Evolutionary conservation across 37 sponge, comb jelly and placozoan genomes (phyloP).

Genomic region (Bolinopsis microptera): DNA sequence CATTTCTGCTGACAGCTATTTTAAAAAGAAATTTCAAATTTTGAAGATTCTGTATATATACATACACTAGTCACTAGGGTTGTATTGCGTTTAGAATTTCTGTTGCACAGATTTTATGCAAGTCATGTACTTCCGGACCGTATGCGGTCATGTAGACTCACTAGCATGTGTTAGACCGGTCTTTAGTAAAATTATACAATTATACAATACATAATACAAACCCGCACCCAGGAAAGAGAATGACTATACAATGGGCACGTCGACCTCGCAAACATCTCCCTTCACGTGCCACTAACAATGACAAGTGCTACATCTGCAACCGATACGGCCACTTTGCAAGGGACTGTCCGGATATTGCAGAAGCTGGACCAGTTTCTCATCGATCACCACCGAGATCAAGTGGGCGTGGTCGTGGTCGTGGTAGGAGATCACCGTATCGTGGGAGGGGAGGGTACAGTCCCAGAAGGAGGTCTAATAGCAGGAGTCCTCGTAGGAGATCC

Average conservation of each 20-base stretch:
- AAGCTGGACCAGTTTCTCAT: background rate
- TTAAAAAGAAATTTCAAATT: too few species aligned
- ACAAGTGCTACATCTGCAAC: constrained; percentile 56
- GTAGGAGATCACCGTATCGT: background rate
- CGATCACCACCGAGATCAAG: background rate
- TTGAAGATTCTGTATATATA: too few species aligned
- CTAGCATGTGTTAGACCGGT: too few species aligned
- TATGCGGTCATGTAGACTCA: too few species aligned
- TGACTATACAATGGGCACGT: constrained; percentile 48
- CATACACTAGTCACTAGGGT: too few species aligned
- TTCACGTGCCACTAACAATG: constrained; percentile 33
- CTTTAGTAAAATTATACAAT: too few species aligned
- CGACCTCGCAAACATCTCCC: constrained; percentile 57
- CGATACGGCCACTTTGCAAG: constrained; percentile 58
- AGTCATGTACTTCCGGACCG: too few species aligned
- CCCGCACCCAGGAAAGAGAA: constrained; percentile 50
- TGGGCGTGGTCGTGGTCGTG: background rate
- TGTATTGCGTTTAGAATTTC: too few species aligned
- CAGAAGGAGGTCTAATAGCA: background rate
- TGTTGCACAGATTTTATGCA: too few species aligned
- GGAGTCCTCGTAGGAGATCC: background rate
- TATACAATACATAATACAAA: too few species aligned
- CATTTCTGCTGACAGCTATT: too few species aligned
- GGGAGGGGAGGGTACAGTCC: constrained; percentile 21
- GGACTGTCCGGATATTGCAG: constrained; percentile 44